Conservation (phyloP, 2,888 invertebrate species). For the Drosophila quinaria region DNA sequence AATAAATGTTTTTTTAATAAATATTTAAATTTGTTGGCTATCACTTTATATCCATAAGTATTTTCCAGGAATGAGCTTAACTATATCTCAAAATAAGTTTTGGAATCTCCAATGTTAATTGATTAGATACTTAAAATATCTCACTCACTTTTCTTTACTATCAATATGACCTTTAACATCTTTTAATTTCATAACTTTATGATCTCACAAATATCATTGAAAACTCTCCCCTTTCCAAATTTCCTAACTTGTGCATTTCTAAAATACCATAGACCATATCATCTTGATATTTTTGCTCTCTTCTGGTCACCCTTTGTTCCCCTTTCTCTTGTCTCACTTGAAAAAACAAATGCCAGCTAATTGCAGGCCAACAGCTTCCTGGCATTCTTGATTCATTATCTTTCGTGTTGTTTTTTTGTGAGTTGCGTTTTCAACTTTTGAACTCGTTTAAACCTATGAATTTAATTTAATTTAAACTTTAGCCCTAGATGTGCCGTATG, state of each 20-base stretch:
- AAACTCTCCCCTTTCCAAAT: not conserved
- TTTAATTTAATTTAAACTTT: conserved; percentile 79
- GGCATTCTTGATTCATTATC: conserved; percentile 48
- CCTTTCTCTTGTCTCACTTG: not conserved
- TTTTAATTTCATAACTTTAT: not conserved
- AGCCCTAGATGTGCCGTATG: conserved; percentile 47
- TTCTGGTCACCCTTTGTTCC: conserved; percentile 23
- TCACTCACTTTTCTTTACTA: too few relatives aligned
- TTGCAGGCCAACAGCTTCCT: conserved; percentile 47
- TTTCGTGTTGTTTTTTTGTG: conserved; percentile 16
- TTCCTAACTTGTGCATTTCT: not conserved
- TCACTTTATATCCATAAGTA: too few relatives aligned
- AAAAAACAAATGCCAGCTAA: conserved; percentile 54
- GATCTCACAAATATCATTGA: not conserved
- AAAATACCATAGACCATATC: conserved; percentile 3
- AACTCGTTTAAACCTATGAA: conserved; percentile 68
- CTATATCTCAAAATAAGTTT: too few relatives aligned
- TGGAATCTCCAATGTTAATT: too few relatives aligned
- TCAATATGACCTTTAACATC: too few relatives aligned
- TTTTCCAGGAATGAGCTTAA: too few relatives aligned
- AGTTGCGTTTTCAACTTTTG: conserved; percentile 61
- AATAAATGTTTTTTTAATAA: too few relatives aligned
- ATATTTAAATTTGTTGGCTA: too few relatives aligned
- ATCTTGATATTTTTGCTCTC: conserved; percentile 11
- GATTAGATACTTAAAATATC: too few relatives aligned